These are phyloP conservation scores for Drosophila kurseongensis DNA, from an alignment of 1,140 invertebrate genomes.

Conservation along the genomic window DNA sequence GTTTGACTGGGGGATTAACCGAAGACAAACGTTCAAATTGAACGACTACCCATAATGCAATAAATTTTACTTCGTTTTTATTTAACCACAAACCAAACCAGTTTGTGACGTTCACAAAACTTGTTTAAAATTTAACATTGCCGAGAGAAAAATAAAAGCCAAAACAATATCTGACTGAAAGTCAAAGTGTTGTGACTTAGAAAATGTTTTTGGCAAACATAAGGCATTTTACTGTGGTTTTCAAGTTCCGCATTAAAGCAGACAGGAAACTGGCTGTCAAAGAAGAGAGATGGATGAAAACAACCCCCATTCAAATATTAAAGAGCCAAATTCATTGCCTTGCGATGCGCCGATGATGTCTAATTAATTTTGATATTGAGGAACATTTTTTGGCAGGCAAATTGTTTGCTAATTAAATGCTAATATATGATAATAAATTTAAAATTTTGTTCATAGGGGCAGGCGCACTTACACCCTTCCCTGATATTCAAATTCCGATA, in stretches of 20 bases:
- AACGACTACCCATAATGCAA: slow-evolving; percentile 15
- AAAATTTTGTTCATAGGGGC: not conserved
- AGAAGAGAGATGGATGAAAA: slow-evolving; percentile 9
- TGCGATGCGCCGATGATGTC: slow-evolving; percentile 23
- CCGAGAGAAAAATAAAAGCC: slow-evolving; percentile 9
- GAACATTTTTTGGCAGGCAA: slow-evolving; percentile 26
- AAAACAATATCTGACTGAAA: slow-evolving; percentile 4
- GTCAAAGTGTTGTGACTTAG: slow-evolving; percentile 27
- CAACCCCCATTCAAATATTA: not conserved
- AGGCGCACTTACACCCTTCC: not conserved
- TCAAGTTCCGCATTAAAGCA: slow-evolving; percentile 32
- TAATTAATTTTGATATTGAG: slow-evolving; percentile 38
- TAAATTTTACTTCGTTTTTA: slow-evolving; percentile 29
- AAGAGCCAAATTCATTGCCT: slow-evolving; percentile 12
- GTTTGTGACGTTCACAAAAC: slow-evolving; percentile 37
- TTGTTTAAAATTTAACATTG: slow-evolving; percentile 25
- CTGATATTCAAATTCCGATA: not conserved
- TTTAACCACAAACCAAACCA: slow-evolving; percentile 10
- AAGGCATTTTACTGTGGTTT: slow-evolving; percentile 5
- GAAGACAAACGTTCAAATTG: slow-evolving; percentile 25
- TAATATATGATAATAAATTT: not conserved
- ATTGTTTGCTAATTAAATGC: slow-evolving; percentile 26
- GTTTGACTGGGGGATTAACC: slow-evolving; percentile 25
- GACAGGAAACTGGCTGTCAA: slow-evolving; percentile 28
- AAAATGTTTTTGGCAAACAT: slow-evolving; percentile 35